Conservation (phyloP, 2,113 vertebrate species). For the Ploceus nigricollis region DNA sequence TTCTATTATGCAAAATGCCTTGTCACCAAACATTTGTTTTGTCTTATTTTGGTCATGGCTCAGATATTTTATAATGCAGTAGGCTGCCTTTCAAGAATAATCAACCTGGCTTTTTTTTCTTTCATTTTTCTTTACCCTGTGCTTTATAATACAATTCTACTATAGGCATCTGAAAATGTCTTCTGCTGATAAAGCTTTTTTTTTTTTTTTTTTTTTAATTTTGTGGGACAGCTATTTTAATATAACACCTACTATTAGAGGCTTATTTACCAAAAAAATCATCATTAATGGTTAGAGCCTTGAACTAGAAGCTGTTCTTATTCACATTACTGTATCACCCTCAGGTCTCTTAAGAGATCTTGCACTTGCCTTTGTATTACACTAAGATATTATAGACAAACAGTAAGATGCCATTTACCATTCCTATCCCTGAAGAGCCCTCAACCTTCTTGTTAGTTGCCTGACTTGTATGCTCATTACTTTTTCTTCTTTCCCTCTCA, state of each 20-base stretch:
- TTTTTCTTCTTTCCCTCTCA: not conserved
- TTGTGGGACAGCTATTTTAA: not conserved
- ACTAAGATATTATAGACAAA: not conserved
- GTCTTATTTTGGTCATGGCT: not conserved
- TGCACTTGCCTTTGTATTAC: not conserved
- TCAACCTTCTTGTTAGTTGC: conserved; percentile 21
- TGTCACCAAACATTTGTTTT: not conserved
- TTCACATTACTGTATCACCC: not conserved
- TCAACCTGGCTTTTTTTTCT: not conserved
- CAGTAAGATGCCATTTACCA: conserved; percentile 31
- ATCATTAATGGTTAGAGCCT: not conserved
- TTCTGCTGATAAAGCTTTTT: not conserved
- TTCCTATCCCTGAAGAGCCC: conserved; percentile 11
- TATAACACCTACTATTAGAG: not conserved
- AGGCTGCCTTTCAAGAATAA: not conserved
- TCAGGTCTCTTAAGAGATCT: not conserved
- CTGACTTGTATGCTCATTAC: not conserved
- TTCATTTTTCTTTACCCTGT: not conserved
- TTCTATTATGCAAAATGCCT: not conserved
- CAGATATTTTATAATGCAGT: not conserved
- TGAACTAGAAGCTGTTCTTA: not conserved
- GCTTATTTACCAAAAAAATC: not conserved
- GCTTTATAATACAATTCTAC: not conserved
- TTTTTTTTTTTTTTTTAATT: not conserved
- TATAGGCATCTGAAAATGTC: not conserved